Base-by-base conservation (phyloP, 2,797 vertebrate genomes). In the Nyctibius grandis region DNA sequence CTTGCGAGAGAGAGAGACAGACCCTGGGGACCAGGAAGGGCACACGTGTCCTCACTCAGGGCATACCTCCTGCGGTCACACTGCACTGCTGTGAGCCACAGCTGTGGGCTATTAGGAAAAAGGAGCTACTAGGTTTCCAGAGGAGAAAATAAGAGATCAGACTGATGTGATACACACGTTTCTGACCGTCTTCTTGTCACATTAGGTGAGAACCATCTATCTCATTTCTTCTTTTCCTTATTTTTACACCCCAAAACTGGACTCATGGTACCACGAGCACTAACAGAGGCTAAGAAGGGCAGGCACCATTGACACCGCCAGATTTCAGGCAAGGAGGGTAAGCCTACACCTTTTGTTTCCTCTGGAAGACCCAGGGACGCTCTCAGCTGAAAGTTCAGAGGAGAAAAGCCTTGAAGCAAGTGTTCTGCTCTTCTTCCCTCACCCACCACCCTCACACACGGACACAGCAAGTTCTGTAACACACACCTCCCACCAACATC, bases 181-280 rank as follows among this genome's bases (percentile, higher is more conserved):
- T 94, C 40, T 53, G 44, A 69, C 26, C 3, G 1, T 74, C 34
- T 80, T 56, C 75, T 88, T 59, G 56, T 88, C 53, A 51, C 33
- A 48, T 3, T 21, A 73, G 70, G 36, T 42, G 22, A 77, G 50
- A 72, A 76, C 25, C 10, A 1, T 18, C n/a, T 74, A 59, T 48
- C 38, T 89, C 11, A 19, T 81, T 70, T 81, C 51, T 53, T 73
- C 38, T 85, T 67, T 75, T 81, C 44, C 31, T 72, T 40, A 23
- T 74, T 75, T 85, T 73, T 31, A 34, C 25, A 73, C 33, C 28
- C 29, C 36, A 51, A 64, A 82, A 69, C 18, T 48, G 26, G 54
- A 53, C 25, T 78, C 12, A 5, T 0, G 1, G 44, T 68, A 77
- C 12, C 4, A 6, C 0, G 0, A 33, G 25, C 28, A 61, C 61